Evolutionary conservation across 2,113 vertebrate genomes (phyloP).

Genomic region (Mirza zaza): DNA sequence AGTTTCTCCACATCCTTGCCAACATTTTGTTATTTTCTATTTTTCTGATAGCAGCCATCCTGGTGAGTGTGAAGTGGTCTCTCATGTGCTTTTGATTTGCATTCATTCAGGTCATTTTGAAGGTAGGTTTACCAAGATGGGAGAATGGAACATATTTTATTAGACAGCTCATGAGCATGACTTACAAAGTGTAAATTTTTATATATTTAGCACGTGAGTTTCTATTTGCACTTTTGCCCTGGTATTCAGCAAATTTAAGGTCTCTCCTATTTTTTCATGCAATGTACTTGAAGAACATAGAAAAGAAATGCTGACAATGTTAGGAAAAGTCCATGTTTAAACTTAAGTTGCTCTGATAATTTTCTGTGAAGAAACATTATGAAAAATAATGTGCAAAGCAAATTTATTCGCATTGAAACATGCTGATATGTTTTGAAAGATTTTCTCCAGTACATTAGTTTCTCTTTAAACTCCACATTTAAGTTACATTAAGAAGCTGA

Average conservation of each 20-base stretch:
- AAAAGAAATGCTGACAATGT: neutral
- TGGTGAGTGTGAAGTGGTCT: neutral
- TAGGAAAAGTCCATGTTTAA: slow-evolving; percentile 12
- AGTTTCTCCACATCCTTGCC: neutral
- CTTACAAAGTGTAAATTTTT: neutral
- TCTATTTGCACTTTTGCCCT: neutral
- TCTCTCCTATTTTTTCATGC: slow-evolving; percentile 26
- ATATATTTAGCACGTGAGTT: neutral
- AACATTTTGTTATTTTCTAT: neutral
- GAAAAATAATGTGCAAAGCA: slow-evolving; percentile 60
- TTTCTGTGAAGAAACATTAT: slow-evolving; percentile 61
- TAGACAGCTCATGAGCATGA: neutral
- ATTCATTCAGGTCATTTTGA: neutral
- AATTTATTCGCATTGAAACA: slow-evolving; percentile 64
- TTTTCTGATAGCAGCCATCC: neutral
- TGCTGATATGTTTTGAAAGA: slow-evolving; percentile 72
- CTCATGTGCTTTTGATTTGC: neutral
- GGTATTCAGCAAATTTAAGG: neutral
- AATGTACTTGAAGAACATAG: neutral
- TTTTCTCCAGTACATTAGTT: slow-evolving; percentile 74
- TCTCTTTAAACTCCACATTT: slow-evolving; percentile 79
- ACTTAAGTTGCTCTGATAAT: slow-evolving; percentile 54
- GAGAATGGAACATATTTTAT: neutral
- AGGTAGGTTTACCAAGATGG: neutral
- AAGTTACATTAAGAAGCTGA: slow-evolving; percentile 77